Percentiles rank a stretch among this genome's conserved stretches.
Evolutionary conservation across 53 echinoderm and acorn worm genomes (phyloP).

Genomic region (Astropecten irregularis): DNA sequence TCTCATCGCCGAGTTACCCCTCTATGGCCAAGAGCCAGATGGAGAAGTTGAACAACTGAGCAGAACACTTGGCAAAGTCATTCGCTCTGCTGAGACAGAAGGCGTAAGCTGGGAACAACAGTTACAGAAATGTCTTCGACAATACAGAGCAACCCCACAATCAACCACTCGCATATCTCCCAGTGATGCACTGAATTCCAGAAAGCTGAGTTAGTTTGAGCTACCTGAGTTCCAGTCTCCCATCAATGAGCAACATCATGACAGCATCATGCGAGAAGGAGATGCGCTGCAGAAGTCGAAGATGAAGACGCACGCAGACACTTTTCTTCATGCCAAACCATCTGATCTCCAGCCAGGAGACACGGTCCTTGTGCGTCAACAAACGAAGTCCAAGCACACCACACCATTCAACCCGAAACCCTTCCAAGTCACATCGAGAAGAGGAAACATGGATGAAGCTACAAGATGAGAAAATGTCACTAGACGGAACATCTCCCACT

Average conservation of each 20-base stretch:
- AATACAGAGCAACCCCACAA: constrained; percentile 66
- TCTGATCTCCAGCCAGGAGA: constrained; percentile 59
- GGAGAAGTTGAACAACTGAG: constrained; percentile 56
- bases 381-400: constrained; percentile 39
- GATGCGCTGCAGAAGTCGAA: constrained; percentile 50
- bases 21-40: constrained; percentile 59
- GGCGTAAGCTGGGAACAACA: constrained; percentile 39
- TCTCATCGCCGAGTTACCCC: constrained; percentile 40
- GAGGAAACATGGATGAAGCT: constrained; percentile 48
- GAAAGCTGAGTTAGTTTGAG: constrained; percentile 50
- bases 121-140: constrained; percentile 35
- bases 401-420: constrained; percentile 71
- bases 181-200: constrained; percentile 17
- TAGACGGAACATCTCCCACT: constrained; percentile 59
- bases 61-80: constrained; percentile 37
- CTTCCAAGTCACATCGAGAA: constrained; percentile 45
- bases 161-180: constrained; percentile 18
- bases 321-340: constrained; percentile 19
- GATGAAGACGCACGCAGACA: constrained; percentile 38
- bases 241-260: neutral
- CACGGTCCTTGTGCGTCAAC: constrained; percentile 59
- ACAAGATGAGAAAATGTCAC: constrained; percentile 39
- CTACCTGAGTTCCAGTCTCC: constrained; percentile 15
- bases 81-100: constrained; percentile 14
- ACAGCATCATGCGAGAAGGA: neutral